Conservation (phyloP, 2,797 vertebrate genomes). For the Sebastiscus albofasciatus region DNA sequence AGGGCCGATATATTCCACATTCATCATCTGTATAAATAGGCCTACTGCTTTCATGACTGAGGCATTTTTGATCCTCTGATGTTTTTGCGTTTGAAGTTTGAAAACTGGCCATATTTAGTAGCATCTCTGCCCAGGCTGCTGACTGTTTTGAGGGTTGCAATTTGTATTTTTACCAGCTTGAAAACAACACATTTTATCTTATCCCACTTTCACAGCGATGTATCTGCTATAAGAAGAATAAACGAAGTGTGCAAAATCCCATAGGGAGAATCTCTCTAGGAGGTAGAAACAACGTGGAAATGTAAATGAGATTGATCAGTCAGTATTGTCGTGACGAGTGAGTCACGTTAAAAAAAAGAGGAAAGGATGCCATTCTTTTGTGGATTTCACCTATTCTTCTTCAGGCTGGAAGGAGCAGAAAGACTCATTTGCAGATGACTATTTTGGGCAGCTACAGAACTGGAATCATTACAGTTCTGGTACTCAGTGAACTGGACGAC, state of each 20-base stretch:
- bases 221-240: conserved; percentile 28
- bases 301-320: conserved; percentile 25
- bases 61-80: conserved; percentile 60
- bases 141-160: conserved; percentile 25
- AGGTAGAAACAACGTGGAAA: conserved; percentile 21
- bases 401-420: neutral
- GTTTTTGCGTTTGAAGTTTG: conserved; percentile 68
- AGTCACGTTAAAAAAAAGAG: neutral
- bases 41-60: conserved; percentile 53
- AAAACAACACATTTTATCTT: conserved; percentile 19
- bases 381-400: conserved; percentile 7
- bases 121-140: conserved; percentile 5
- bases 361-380: neutral
- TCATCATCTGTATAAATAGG: conserved; percentile 61
- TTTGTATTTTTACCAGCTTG: conserved; percentile 44
- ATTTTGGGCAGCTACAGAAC: conserved; percentile 35
- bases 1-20: conserved; percentile 22
- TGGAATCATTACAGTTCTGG: conserved; percentile 18
- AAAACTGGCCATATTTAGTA: conserved; percentile 68
- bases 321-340: neutral
- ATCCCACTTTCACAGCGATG: conserved; percentile 17
- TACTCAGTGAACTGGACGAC: conserved; percentile 15
- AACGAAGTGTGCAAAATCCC: neutral
- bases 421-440: conserved; percentile 1
- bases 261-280: conserved; percentile 13